Evolutionary conservation across 37 sponge, comb jelly and placozoan genomes (phyloP).

Genomic region (Corticium candelabrum): DNA sequence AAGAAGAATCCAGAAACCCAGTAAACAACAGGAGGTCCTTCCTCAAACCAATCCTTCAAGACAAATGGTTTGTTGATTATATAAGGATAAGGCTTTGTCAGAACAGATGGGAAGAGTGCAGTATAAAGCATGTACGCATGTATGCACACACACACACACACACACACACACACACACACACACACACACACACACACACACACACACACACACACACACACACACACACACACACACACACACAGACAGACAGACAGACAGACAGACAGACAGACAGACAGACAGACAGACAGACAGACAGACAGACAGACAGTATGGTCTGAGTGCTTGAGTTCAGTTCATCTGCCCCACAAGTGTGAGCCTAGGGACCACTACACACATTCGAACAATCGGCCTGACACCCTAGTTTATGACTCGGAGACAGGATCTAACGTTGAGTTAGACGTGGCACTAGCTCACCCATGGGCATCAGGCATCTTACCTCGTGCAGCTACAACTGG

Average conservation of each 20-base stretch:
- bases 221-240: neutral
- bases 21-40: slow-evolving; percentile 82
- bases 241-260: neutral
- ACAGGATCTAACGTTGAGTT: too few species aligned
- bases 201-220: slow-evolving; percentile 5
- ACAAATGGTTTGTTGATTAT: neutral
- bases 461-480: too few species aligned
- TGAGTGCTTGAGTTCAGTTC: too few species aligned
- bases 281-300: neutral
- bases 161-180: neutral
- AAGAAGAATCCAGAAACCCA: slow-evolving; percentile 99
- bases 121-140: neutral
- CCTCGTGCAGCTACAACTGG: too few species aligned
- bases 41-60: slow-evolving; percentile 90
- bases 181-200: slow-evolving; percentile 5
- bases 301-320: too few species aligned
- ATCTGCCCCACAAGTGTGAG: too few species aligned
- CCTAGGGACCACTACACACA: too few species aligned
- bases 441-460: too few species aligned
- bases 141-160: neutral
- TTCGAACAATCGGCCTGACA: too few species aligned
- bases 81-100: too few species aligned
- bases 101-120: too few species aligned
- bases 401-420: too few species aligned
- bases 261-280: neutral